Conservation (phyloP, 2,797 vertebrate genomes). For the Artibeus jamaicensis region DNA sequence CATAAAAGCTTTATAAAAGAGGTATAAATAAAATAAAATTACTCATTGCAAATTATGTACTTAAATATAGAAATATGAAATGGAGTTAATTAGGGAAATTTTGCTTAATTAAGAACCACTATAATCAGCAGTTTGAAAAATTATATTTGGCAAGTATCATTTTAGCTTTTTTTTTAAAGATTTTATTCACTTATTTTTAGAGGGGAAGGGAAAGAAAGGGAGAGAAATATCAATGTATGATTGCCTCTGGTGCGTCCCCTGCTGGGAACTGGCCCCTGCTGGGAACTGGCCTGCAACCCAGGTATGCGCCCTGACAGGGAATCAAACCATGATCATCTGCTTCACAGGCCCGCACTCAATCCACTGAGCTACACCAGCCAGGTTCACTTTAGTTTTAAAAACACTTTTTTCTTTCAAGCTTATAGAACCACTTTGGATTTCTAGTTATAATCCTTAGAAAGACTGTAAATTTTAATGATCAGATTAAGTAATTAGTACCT, state of each 20-base stretch:
- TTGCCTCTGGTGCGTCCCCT: too few relatives aligned
- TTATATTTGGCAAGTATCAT: background rate
- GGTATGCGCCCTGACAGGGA: too few relatives aligned
- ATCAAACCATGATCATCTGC: too few relatives aligned
- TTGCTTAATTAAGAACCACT: background rate
- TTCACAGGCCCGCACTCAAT: too few relatives aligned
- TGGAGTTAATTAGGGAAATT: background rate
- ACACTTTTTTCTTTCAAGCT: background rate
- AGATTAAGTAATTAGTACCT: background rate
- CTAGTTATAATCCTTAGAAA: background rate
- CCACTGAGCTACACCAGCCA: too few relatives aligned
- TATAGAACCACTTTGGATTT: background rate
- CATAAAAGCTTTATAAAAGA: background rate
- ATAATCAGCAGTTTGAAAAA: background rate
- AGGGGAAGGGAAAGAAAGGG: too few relatives aligned
- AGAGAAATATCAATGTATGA: too few relatives aligned
- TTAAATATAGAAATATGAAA: background rate
- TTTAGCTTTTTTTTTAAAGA: too few relatives aligned
- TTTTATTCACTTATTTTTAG: too few relatives aligned
- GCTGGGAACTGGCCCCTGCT: too few relatives aligned
- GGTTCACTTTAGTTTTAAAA: slow-evolving; percentile 1
- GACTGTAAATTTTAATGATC: background rate
- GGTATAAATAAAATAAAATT: background rate
- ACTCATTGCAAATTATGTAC: background rate
- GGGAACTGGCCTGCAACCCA: too few relatives aligned